A percentile compares a stretch with the other conserved stretches of the same genome.
These are phyloP conservation scores for Mionectes macconnelli DNA, from an alignment of 2,113 vertebrate species.

Conservation along the genomic window DNA sequence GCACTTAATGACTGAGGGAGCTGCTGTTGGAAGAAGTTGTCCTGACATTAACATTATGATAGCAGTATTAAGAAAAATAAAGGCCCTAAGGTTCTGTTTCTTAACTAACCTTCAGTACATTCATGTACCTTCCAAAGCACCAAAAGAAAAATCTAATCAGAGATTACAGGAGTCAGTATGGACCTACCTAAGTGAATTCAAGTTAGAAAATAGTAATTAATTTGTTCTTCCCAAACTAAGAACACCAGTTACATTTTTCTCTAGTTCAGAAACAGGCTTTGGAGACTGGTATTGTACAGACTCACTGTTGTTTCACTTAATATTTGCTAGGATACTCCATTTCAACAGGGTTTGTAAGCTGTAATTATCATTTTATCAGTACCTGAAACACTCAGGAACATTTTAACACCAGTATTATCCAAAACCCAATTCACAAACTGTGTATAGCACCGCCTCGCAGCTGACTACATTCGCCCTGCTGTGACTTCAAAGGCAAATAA, in stretches of 20 bases:
- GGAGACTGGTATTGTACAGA: not conserved
- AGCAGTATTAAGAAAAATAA: not conserved
- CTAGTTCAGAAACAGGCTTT: not conserved
- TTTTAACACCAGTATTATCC: not conserved
- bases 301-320: not conserved
- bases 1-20: not conserved
- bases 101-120: not conserved
- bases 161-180: not conserved
- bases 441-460: not conserved
- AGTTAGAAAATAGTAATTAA: not conserved
- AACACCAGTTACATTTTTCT: not conserved
- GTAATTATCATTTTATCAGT: not conserved
- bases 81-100: not conserved
- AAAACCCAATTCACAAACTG: not conserved
- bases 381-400: not conserved
- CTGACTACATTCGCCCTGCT: not conserved
- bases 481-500: not conserved
- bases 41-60: not conserved
- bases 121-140: not conserved
- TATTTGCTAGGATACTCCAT: not conserved
- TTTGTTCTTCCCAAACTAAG: not conserved
- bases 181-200: not conserved
- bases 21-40: not conserved
- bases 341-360: not conserved
- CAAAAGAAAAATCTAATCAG: not conserved